Conservation (phyloP, 2,888 invertebrate species). For the Diabrotica balteata region DNA sequence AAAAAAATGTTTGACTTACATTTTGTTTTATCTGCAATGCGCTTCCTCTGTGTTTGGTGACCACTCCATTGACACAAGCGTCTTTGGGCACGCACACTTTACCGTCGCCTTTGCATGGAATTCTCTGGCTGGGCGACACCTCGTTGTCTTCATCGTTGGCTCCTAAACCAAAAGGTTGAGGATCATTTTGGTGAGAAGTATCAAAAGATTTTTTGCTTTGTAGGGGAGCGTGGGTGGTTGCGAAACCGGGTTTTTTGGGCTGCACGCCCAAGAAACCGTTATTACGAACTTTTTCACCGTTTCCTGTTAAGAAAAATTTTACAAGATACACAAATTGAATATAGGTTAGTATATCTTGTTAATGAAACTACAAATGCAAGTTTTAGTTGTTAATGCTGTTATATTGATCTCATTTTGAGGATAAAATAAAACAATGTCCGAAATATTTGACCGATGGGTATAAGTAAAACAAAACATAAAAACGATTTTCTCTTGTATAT, state of each 20-base stretch:
- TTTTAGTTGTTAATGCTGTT: no score
- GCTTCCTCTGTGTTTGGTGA: slow-evolving; percentile 62
- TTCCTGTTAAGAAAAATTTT: slow-evolving; percentile 39
- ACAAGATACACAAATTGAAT: no score
- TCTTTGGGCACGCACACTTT: slow-evolving; percentile 69
- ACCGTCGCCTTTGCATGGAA: slow-evolving; percentile 65
- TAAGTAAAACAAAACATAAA: no score
- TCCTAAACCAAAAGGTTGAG: slow-evolving; percentile 37
- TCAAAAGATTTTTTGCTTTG: slow-evolving; percentile 38
- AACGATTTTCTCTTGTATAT: no score
- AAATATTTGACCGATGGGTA: no score
- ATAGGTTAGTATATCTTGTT: no score
- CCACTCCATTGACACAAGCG: slow-evolving; percentile 69
- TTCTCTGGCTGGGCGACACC: slow-evolving; percentile 10
- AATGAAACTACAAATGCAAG: no score
- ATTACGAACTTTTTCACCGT: slow-evolving; percentile 49
- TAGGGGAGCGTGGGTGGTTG: slow-evolving; percentile 39
- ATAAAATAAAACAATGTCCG: no score
- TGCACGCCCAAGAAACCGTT: slow-evolving; percentile 57
- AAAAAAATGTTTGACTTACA: slow-evolving; percentile 60
- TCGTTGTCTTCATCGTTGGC: slow-evolving; percentile 30
- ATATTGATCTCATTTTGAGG: no score
- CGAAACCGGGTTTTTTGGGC: slow-evolving; percentile 47
- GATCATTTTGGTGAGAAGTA: slow-evolving; percentile 28
- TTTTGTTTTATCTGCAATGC: slow-evolving; percentile 62